Percentiles rank a stretch among this genome's conserved stretches.
These are phyloP conservation scores for Xenopus laevis DNA, from an alignment of 2,113 vertebrate species.

Conservation along the genomic window DNA sequence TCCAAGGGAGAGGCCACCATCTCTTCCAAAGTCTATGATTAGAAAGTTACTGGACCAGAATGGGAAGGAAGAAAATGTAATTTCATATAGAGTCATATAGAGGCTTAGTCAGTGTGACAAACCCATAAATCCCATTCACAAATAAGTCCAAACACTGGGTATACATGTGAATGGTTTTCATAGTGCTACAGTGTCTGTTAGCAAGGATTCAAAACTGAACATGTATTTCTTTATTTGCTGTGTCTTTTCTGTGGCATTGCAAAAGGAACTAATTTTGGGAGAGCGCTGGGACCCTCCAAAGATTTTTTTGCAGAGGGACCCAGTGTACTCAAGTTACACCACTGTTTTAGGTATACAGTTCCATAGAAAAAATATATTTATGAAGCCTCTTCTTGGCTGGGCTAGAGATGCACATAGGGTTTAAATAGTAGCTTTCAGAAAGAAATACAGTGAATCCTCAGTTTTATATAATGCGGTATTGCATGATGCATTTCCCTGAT, in stretches of 20 bases:
- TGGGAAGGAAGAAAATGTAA: slow-evolving; percentile 30
- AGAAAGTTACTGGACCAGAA: slow-evolving; percentile 43
- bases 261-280: not conserved
- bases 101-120: slow-evolving; percentile 36
- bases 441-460: no score
- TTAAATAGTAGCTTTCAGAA: no score
- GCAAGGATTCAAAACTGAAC: no score
- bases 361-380: no score
- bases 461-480: no score
- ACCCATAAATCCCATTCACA: slow-evolving; percentile 18
- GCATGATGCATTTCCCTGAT: no score
- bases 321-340: no score
- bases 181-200: not conserved
- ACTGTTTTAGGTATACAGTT: no score
- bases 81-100: slow-evolving; percentile 22
- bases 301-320: no score
- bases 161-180: slow-evolving; percentile 21
- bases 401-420: no score
- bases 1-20: slow-evolving; percentile 27
- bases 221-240: not conserved
- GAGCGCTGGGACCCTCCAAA: no score
- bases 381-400: no score
- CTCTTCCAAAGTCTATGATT: slow-evolving; percentile 42
- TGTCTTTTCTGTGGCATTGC: not conserved
- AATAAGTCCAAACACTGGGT: not conserved